A percentile compares a stretch with the other conserved stretches of the same genome.
Conservation (phyloP, 2,113 vertebrate species). For the Caranx melampygus region DNA sequence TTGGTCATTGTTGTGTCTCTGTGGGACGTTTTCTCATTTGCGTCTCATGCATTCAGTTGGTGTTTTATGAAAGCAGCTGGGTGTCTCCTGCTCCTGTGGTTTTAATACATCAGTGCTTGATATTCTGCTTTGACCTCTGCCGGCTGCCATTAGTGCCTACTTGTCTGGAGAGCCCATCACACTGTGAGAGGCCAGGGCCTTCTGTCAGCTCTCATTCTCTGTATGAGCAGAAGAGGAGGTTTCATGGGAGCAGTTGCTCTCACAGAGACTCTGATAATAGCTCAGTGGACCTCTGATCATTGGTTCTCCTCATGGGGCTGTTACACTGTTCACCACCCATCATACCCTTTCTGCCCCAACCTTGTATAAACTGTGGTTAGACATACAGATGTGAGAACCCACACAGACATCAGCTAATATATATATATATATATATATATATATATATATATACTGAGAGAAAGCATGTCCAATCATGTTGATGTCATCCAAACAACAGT, state of each 20-base stretch:
- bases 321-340: conserved; percentile 53
- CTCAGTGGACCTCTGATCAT: conserved; percentile 43
- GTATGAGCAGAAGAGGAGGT: conserved; percentile 22
- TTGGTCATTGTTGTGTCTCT: conserved; percentile 1
- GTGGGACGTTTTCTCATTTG: conserved; percentile 49
- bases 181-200: conserved; percentile 36
- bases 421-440: too few species aligned
- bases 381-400: background rate
- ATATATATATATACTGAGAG: background rate
- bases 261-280: conserved; percentile 43
- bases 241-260: conserved; percentile 54
- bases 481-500: background rate
- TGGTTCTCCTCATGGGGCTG: conserved; percentile 43
- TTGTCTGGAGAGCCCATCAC: conserved; percentile 57
- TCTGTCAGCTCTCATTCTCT: conserved; percentile 56
- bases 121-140: conserved; percentile 59
- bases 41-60: background rate
- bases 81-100: conserved; percentile 13
- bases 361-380: conserved; percentile 10
- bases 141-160: conserved; percentile 46
- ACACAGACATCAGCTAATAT: background rate
- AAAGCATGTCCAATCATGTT: background rate
- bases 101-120: conserved; percentile 49
- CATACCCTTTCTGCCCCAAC: conserved; percentile 25
- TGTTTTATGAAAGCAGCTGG: conserved; percentile 38